A percentile compares a stretch with the other conserved stretches of the same genome.
Evolutionary conservation across 2,113 vertebrate genomes (phyloP).

Genomic region (Mirza zaza): DNA sequence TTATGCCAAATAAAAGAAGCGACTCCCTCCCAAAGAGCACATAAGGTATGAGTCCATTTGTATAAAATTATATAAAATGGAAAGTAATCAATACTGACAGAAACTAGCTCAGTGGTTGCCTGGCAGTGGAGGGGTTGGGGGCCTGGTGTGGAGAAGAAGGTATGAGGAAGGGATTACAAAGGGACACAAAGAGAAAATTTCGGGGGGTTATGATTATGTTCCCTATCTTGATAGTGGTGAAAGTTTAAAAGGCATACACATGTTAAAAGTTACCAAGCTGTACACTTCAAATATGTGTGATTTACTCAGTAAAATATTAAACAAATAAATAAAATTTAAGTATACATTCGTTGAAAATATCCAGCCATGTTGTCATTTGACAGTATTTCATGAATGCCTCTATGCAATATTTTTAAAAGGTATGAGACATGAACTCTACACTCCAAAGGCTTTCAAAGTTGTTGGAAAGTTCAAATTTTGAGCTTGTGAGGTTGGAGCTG

Average conservation of each 20-base stretch:
- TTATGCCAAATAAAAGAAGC: background rate
- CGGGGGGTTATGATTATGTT: background rate
- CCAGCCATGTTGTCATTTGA: background rate
- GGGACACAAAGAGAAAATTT: background rate
- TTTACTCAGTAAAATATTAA: conserved; percentile 16
- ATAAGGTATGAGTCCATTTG: background rate
- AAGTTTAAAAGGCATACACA: background rate
- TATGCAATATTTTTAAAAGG: background rate
- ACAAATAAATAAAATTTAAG: background rate
- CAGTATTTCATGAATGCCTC: background rate
- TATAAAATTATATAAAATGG: background rate
- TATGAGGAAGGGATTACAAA: background rate
- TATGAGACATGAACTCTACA: background rate
- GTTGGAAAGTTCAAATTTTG: background rate
- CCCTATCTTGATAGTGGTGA: background rate
- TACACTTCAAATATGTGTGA: background rate
- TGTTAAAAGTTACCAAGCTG: background rate
- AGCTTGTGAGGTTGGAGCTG: background rate
- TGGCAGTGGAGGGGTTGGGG: background rate
- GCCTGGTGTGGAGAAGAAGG: background rate
- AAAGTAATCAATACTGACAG: background rate
- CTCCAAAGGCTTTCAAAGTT: background rate
- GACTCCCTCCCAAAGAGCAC: background rate
- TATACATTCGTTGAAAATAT: background rate
- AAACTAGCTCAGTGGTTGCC: background rate